Evolutionary conservation across 2,113 vertebrate species (phyloP).

Genomic region (Mobula hypostoma): DNA sequence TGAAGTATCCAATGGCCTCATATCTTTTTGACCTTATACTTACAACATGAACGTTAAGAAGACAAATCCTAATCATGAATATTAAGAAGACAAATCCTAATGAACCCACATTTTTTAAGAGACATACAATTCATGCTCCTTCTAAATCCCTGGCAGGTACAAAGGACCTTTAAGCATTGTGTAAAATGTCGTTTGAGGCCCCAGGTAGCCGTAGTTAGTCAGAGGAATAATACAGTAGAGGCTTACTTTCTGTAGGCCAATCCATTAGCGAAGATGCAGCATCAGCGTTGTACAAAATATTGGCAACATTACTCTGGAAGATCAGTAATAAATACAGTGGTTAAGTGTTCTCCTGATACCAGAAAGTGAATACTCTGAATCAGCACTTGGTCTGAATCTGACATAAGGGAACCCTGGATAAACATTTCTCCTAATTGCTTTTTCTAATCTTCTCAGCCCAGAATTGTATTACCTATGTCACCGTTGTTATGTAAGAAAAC

Average conservation of each 20-base stretch:
- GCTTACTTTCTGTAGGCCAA: not conserved
- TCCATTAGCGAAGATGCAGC: not conserved
- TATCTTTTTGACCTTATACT: not conserved
- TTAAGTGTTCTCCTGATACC: not conserved
- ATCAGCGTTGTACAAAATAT: not conserved
- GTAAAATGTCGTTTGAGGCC: not conserved
- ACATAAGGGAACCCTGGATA: not conserved
- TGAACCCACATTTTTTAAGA: not conserved
- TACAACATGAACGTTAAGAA: not conserved
- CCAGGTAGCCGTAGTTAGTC: not conserved
- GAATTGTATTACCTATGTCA: too few relatives aligned
- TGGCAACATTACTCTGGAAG: not conserved
- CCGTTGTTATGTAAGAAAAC: too few relatives aligned
- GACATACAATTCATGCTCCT: not conserved
- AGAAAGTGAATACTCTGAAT: not conserved
- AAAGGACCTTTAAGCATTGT: not conserved
- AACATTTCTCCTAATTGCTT: too few relatives aligned
- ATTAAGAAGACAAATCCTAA: not conserved
- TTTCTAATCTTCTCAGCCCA: too few relatives aligned
- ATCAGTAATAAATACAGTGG: not conserved
- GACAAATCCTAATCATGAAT: not conserved
- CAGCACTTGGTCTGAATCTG: not conserved
- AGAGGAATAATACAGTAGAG: not conserved
- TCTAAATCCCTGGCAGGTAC: not conserved
- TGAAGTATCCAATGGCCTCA: not conserved